Base-by-base conservation (phyloP, 1,140 invertebrate species). In the Drosophila takahashii region DNA sequence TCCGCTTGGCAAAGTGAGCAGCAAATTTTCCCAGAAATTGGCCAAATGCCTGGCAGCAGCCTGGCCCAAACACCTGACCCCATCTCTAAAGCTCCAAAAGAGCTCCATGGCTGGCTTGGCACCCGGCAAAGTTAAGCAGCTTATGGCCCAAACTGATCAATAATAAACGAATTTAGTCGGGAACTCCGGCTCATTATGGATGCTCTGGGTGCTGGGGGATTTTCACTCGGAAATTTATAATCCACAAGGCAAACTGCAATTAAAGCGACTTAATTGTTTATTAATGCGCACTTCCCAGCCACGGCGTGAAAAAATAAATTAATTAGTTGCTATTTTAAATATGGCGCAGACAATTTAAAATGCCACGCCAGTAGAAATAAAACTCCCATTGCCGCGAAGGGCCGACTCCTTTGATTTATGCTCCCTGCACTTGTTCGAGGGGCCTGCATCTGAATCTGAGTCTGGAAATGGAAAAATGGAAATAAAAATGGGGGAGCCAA, bases 271-370 rank as follows among this genome's bases (percentile, higher is more conserved):
- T 87, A 87, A 89, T 89, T 87, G 84, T 79, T 87, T 87, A 87
- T 87, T 87, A 87, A 87, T 87, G 79, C 84, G 79, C 79, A 87
- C 70, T 89, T 79, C 72, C 72, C 80, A 45, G 36, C 37, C 39
- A 27, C 22, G 64, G 85, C 61, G 85, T 89, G 85, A 89, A 89
- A 80, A 83, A 89, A 71, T 70, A 69, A 77, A 89, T 89, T 89
- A 89, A 89, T 89, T 89, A 84, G 79, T 74, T 89, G 84, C 84
- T 73, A 75, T 77, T 89, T 89, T 84, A 80, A 90, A 84, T 89
- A 73, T 50, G 84, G 77, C 79, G 61, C 85, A 89, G 84, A 80
- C 84, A 61, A 89, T 89, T 87, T 78, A 84, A 77, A 74, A 59
- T 79, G 45, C 47, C 71, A 42, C 57, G 64, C 42, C 70, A 45